Evolutionary conservation across 2,888 invertebrate species (phyloP).

Genomic region (Halocaridina rubra): DNA sequence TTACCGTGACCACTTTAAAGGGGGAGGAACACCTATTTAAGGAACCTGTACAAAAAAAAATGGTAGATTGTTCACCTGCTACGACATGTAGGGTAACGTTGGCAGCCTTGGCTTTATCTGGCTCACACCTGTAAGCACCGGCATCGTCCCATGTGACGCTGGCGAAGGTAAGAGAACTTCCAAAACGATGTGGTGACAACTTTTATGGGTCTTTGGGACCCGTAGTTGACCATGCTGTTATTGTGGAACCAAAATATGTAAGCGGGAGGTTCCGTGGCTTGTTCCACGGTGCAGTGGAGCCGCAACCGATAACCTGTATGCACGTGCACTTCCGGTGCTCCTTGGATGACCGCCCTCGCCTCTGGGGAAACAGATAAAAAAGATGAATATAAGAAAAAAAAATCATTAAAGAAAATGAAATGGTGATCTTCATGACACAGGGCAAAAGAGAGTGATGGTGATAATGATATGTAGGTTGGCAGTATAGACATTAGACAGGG

Average conservation of each 20-base stretch:
- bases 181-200: background rate
- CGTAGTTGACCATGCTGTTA: constrained; percentile 47
- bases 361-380: background rate
- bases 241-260: constrained; percentile 60
- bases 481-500: too few species aligned
- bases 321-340: constrained; percentile 26
- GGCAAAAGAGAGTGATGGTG: too few species aligned
- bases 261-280: constrained; percentile 38
- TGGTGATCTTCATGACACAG: too few species aligned
- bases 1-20: too few species aligned
- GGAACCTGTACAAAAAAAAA: too few species aligned
- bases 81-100: constrained; percentile 42
- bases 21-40: too few species aligned
- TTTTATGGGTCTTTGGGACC: background rate
- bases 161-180: background rate
- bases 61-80: background rate
- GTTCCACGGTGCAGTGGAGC: constrained; percentile 36
- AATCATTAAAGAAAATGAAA: too few species aligned
- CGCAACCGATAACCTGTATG: constrained; percentile 23
- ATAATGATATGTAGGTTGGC: too few species aligned
- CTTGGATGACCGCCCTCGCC: constrained; percentile 37
- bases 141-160: constrained; percentile 32
- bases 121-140: constrained; percentile 36
- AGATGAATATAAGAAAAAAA: too few species aligned
- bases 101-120: constrained; percentile 22